Evolutionary conservation across 2,797 vertebrate species (phyloP).

Genomic region (Siniperca undulata): DNA sequence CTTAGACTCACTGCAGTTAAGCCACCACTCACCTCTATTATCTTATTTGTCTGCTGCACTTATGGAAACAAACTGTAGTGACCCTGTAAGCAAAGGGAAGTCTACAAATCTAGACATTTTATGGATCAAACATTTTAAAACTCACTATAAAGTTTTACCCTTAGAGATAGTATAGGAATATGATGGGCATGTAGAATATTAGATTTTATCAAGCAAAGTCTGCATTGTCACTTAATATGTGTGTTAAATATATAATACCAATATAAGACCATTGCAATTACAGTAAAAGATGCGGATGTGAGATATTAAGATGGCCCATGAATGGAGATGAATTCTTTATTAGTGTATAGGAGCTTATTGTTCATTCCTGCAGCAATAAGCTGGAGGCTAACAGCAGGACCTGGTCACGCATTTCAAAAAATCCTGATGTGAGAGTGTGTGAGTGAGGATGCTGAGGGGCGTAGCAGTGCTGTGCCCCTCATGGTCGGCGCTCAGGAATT

Average conservation of each 20-base stretch:
- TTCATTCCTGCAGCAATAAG: constrained; percentile 49
- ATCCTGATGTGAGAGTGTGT: background rate
- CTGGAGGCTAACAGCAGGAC: constrained; percentile 40
- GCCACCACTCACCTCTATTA: constrained; percentile 55
- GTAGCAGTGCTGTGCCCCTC: constrained; percentile 68
- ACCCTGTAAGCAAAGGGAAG: constrained; percentile 28
- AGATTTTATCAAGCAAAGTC: constrained; percentile 5
- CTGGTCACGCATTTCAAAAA: constrained; percentile 45
- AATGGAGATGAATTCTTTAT: constrained; percentile 28
- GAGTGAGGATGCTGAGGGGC: constrained; percentile 68
- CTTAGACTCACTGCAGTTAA: constrained; percentile 40
- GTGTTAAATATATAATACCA: constrained; percentile 17
- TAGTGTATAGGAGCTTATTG: constrained; percentile 26
- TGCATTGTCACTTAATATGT: background rate
- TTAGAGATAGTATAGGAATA: background rate
- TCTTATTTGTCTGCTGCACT: constrained; percentile 57
- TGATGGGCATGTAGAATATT: background rate
- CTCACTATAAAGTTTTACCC: background rate
- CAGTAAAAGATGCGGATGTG: background rate
- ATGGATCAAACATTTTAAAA: background rate
- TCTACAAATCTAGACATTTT: background rate
- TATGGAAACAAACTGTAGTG: constrained; percentile 32
- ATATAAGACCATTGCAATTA: background rate
- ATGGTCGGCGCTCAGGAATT: constrained; percentile 68
- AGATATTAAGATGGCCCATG: constrained; percentile 9